Base-by-base conservation (phyloP, 2,797 vertebrate species). In the Potorous gilbertii region DNA sequence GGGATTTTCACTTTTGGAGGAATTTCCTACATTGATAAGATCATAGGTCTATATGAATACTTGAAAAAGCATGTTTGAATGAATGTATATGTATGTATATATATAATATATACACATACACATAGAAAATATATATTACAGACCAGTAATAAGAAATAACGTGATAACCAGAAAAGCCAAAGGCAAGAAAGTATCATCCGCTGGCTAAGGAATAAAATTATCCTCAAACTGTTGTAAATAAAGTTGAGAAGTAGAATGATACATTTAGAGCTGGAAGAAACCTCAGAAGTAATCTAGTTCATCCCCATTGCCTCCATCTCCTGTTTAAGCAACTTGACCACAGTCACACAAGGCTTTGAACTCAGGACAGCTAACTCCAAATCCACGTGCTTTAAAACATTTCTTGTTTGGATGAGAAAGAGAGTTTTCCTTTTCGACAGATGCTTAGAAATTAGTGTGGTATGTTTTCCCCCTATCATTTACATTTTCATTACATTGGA, bases 351-450 rank as follows among this genome's bases (percentile, higher is more conserved):
- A 74, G 62, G 18, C 34, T 74, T 74, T 74, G 66, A 74, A 74
- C 16, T 74, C 5, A 40, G n/a, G 14, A 14, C 1, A 10, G 46
- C 8, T 54, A 52, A 54, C 90, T 54, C 29, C 52, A 52, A 54
- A 29, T 90, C 46, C 89, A 54, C 55, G 50, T 9, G 56, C 18
- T 55, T 40, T 93, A 66, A 90, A 54, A 0, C 27, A 93, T 62
- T 90, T 96, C 50, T 94, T 94, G 46, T 14, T 91, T 95, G 16
- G 57, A 90, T 62, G 54, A 57, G 6, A 92, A 55, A 95, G 57
- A 91, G 40, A 34, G 52, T 46, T 59, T 74, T 50, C 21, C 74
- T 46, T 81, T 81, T 81, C 0, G 9, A 81, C 21, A 81, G 8
- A 46, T 81, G 21, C 40, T 81, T 81, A 81, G 27, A 46, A 81